phyloP scores from a whole-genome alignment of 1,140 invertebrate species.

The Araneus ventricosus region DNA sequence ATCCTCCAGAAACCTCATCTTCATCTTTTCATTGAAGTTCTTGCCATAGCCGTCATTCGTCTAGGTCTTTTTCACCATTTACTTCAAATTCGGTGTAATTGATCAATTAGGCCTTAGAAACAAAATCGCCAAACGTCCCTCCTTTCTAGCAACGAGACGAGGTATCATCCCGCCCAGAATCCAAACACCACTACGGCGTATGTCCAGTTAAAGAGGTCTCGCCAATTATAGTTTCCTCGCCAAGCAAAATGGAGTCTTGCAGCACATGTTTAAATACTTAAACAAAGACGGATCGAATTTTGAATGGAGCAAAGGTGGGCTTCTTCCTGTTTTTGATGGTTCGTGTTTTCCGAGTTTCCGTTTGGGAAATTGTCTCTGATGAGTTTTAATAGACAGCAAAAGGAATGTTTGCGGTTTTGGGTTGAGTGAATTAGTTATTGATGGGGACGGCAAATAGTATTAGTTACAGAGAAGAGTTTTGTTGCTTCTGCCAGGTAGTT shows the following conservation, averaged over 20 bases:
- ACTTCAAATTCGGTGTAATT: too few relatives aligned
- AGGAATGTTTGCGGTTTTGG: too few relatives aligned
- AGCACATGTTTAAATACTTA: neutral
- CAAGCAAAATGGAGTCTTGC: neutral
- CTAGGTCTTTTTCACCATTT: too few relatives aligned
- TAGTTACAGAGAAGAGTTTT: too few relatives aligned
- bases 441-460: too few relatives aligned
- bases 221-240: neutral
- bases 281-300: neutral
- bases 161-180: neutral
- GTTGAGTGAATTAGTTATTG: too few relatives aligned
- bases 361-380: too few relatives aligned
- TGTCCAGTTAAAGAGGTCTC: neutral
- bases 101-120: conserved; percentile 12
- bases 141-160: neutral
- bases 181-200: neutral
- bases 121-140: neutral
- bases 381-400: too few relatives aligned
- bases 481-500: too few relatives aligned
- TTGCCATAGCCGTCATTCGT: too few relatives aligned
- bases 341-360: neutral
- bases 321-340: neutral
- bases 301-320: neutral
- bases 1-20: too few relatives aligned
- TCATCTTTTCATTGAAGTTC: too few relatives aligned